phyloP scores from a whole-genome alignment of 1,140 invertebrate species.

The Papilio dardanus region DNA sequence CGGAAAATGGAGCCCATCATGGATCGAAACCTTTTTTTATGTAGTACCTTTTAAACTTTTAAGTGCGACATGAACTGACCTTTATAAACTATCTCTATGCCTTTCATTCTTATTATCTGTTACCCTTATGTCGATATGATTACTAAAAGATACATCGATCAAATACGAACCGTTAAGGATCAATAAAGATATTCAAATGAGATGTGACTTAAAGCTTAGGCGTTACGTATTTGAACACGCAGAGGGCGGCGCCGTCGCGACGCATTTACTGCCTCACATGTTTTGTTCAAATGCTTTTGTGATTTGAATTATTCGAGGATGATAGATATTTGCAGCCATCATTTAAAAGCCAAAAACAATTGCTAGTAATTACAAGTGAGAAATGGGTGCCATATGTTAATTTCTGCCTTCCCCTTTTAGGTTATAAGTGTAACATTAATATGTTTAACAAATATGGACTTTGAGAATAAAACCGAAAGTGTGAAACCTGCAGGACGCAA shows the following conservation, averaged over 20 bases:
- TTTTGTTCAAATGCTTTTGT: background rate
- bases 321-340: too few species aligned
- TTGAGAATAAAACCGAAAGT: background rate
- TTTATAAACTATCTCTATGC: background rate
- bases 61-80: too few species aligned
- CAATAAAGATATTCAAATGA: conserved; percentile 1
- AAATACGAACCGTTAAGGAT: background rate
- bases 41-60: too few species aligned
- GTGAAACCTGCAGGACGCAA: background rate
- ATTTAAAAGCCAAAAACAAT: too few species aligned
- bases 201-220: background rate
- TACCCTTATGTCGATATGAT: background rate
- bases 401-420: background rate
- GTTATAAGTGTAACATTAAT: background rate
- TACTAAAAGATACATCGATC: background rate
- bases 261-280: conserved; percentile 6
- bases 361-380: too few species aligned
- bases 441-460: background rate
- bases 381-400: background rate
- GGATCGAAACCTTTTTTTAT: too few species aligned
- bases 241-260: background rate
- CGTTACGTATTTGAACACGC: background rate
- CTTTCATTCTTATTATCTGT: background rate
- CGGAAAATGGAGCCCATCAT: too few species aligned
- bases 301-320: background rate